Conservation (phyloP, 2,888 invertebrate genomes). For the Erebia palarica region DNA sequence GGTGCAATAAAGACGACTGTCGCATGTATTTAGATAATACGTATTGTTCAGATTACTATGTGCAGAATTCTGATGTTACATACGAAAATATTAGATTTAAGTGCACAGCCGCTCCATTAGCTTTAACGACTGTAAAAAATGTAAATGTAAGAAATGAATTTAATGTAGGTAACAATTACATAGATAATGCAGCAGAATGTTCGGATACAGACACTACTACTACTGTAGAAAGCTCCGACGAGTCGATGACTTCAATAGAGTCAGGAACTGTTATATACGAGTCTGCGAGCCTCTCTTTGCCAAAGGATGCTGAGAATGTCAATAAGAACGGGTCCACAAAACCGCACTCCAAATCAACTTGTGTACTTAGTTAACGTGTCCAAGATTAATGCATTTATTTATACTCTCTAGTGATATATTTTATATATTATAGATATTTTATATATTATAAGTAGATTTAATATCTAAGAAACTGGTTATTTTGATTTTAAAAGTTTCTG, state of each 20-base stretch:
- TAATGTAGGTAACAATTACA: background rate
- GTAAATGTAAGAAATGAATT: conserved; percentile 5
- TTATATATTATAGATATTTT: no score
- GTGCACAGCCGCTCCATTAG: background rate
- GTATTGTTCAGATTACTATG: conserved; percentile 22
- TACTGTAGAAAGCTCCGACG: conserved; percentile 32
- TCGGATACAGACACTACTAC: conserved; percentile 26
- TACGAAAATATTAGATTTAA: conserved; percentile 10
- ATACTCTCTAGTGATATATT: background rate
- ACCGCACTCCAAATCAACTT: conserved; percentile 31
- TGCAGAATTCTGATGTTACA: conserved; percentile 16
- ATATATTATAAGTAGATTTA: no score
- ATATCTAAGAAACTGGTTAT: no score
- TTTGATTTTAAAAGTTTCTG: no score
- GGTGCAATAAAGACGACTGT: conserved; percentile 30
- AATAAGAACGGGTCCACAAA: conserved; percentile 27
- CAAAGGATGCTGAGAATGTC: conserved; percentile 23
- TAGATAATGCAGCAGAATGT: background rate
- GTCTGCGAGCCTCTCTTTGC: conserved; percentile 36
- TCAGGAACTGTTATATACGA: conserved; percentile 53
- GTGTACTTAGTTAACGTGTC: conserved; percentile 33
- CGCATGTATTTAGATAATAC: conserved; percentile 23
- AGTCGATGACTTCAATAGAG: conserved; percentile 42
- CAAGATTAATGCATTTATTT: background rate
- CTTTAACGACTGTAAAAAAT: background rate